Base-by-base conservation (phyloP, 2,888 invertebrate species). In the Punctoribates punctum region DNA sequence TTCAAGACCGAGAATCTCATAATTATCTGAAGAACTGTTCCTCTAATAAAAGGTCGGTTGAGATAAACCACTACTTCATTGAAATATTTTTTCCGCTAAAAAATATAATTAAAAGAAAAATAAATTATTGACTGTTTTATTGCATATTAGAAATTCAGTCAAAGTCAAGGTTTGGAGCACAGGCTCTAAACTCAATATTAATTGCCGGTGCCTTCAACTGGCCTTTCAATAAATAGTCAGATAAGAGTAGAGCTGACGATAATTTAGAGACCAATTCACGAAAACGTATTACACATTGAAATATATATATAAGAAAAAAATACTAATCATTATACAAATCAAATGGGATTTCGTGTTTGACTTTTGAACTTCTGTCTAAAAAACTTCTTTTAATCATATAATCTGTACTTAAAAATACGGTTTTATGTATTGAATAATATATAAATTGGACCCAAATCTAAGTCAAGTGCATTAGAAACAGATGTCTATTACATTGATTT, bases 281-380 rank as follows among this genome's bases (percentile, higher is more conserved):
- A n/a, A 51, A 51, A 27, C 27, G 60, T 29, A 60, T 27, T 27
- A 27, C 27, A 57, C 13, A 57, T 57, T 57, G 57, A 57, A 57
- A 23, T 23, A 1, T 42, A 42, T 42, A 42, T 42, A 42, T 34
- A 34, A 20, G 1, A 54, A 54, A 57, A 57, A 13, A 57, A 3
- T 51, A 51, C 13, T 57, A 57, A 57, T 57, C 23, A 27, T 29
- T 60, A 60, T 27, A 60, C 60, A 60, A 60, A 60, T 60, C 60
- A 60, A 67, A 67, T 34, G 11, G 23, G 42, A 67, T 67, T 67
- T 67, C 67, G 42, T 67, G 42, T 42, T 67, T 38, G 65, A 67
- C 42, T 67, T 42, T 20, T 67, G 38, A 67, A 67, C 67, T 67
- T 29, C 60, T 60, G 60, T 60, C 29, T 29, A 60, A 27, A 60